phyloP scores from a whole-genome alignment of 2,113 vertebrate genomes.

The Hyperoodon ampullatus region DNA sequence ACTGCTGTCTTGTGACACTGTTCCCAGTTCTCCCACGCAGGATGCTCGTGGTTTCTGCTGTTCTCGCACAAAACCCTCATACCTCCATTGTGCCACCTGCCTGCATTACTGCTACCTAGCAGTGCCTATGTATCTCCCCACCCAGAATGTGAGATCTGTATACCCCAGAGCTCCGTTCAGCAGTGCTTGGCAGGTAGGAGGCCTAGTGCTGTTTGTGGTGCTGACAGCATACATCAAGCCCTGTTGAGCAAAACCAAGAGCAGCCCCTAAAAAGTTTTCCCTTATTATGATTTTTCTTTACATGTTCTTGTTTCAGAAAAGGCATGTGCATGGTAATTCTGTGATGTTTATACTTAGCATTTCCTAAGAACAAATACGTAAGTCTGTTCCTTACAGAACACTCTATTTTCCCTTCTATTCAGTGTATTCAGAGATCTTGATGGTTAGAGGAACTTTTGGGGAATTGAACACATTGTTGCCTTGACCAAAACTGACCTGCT shows the following conservation, averaged over 20 bases:
- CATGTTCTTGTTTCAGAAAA: background rate
- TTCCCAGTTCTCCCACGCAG: background rate
- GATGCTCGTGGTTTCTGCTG: background rate
- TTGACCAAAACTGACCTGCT: background rate
- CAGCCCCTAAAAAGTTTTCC: background rate
- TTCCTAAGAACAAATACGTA: background rate
- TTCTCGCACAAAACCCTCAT: fast-evolving
- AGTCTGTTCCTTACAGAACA: background rate
- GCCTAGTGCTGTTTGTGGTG: background rate
- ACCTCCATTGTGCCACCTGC: background rate
- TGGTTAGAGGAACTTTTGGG: background rate
- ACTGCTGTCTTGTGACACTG: background rate
- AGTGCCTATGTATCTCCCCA: background rate
- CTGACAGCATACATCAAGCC: background rate
- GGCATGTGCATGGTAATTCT: background rate
- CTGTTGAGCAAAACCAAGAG: background rate
- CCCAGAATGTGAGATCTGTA: background rate
- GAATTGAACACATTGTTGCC: background rate
- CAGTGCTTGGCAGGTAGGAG: background rate
- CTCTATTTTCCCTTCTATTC: background rate
- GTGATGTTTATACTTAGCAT: background rate
- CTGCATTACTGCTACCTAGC: background rate
- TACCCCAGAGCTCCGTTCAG: background rate
- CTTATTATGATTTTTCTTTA: background rate
- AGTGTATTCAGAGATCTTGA: background rate